Conservation (phyloP, 2,888 invertebrate species). For the Galerucella pusilla region DNA sequence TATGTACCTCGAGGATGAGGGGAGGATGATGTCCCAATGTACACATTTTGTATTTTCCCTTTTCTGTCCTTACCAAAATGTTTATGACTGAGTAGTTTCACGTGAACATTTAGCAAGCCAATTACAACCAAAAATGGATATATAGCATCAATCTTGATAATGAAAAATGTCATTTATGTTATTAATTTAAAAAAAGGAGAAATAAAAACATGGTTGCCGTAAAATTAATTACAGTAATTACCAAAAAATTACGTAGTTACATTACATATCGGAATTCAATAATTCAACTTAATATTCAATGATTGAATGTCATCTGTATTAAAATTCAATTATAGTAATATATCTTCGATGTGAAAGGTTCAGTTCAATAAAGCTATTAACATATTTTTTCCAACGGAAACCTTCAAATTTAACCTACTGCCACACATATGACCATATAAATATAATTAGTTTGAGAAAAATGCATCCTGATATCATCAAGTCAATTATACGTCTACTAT, state of each 20-base stretch:
- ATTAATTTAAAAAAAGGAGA: not conserved
- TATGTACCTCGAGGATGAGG: too few species aligned
- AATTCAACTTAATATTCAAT: not conserved
- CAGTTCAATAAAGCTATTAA: slow-evolving; percentile 13
- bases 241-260: not conserved
- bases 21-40: too few species aligned
- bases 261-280: not conserved
- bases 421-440: slow-evolving; percentile 3
- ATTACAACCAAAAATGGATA: not conserved
- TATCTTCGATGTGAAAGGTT: slow-evolving; percentile 14
- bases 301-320: not conserved
- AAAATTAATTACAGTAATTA: not conserved
- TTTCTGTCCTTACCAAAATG: too few species aligned
- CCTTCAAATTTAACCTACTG: slow-evolving; percentile 21
- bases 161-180: not conserved
- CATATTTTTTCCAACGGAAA: slow-evolving; percentile 8
- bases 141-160: not conserved
- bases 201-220: not conserved
- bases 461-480: not conserved
- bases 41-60: too few species aligned
- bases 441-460: not conserved
- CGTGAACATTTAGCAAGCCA: not conserved
- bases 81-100: not conserved
- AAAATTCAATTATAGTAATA: slow-evolving; percentile 16
- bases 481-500: not conserved